phyloP scores from a whole-genome alignment of 2,888 invertebrate species.

The Venusia cambrica region DNA sequence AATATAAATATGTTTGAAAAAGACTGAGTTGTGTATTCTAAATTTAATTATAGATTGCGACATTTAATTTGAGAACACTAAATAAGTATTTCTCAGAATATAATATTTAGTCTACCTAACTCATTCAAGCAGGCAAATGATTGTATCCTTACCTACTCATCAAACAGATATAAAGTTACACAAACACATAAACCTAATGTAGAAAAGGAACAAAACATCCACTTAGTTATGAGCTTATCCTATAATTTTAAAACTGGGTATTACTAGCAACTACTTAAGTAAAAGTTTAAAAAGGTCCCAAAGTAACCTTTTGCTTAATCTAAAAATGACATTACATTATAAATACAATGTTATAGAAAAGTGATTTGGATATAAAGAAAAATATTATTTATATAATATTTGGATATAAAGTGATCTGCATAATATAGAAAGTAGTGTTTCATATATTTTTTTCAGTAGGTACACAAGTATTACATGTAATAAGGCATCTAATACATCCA shows the following conservation, averaged over 20 bases:
- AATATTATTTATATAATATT: constrained; percentile 3
- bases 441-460: no score
- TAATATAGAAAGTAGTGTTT: no score
- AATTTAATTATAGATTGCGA: constrained; percentile 16
- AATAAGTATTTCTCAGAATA: constrained; percentile 13
- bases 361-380: constrained; percentile 3
- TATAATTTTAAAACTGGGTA: constrained; percentile 2
- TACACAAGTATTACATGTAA: no score
- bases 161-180: constrained; percentile 3
- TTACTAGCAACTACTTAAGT: not conserved
- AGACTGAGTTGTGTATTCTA: constrained; percentile 1
- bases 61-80: constrained; percentile 14
- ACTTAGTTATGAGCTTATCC: no score
- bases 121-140: constrained; percentile 12
- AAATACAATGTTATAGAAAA: not conserved
- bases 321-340: constrained; percentile 4
- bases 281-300: constrained; percentile 12
- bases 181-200: constrained; percentile 1
- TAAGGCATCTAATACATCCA: constrained; percentile 21
- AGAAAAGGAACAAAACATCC: no score
- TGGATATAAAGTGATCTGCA: not conserved
- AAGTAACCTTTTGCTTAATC: constrained; percentile 8
- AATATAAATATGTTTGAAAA: no score
- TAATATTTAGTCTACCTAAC: constrained; percentile 2
- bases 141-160: constrained; percentile 7